Evolutionary conservation across 2,113 vertebrate species (phyloP).

Genomic region (Telmatochromis sp.): DNA sequence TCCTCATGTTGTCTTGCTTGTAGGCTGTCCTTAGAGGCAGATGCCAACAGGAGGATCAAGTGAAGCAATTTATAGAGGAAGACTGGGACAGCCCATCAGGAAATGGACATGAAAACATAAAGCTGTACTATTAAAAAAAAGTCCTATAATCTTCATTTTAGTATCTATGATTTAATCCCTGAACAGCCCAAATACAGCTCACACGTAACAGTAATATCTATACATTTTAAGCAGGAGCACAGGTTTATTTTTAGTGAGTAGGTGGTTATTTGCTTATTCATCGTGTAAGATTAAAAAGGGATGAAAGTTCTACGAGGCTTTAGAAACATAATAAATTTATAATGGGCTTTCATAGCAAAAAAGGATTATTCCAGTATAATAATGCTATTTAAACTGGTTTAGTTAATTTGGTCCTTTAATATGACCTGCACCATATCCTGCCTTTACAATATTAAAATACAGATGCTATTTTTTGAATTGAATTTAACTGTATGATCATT

Average conservation of each 20-base stretch:
- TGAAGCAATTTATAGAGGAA: slow-evolving; percentile 15
- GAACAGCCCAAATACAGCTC: neutral
- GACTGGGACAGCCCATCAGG: neutral
- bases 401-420: neutral
- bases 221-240: neutral
- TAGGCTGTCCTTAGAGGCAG: neutral
- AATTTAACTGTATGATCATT: neutral
- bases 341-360: neutral
- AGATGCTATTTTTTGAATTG: rapidly evolving
- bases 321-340: neutral
- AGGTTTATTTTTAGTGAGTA: neutral
- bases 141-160: neutral
- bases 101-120: neutral
- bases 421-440: neutral
- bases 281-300: neutral
- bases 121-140: neutral
- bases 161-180: neutral
- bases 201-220: neutral
- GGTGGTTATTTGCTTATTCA: neutral
- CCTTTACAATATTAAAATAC: neutral
- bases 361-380: neutral
- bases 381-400: neutral
- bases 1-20: neutral
- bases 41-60: neutral
- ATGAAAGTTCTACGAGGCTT: neutral